phyloP scores from a whole-genome alignment of 2,797 vertebrate species.

The Liparis tanakae region DNA sequence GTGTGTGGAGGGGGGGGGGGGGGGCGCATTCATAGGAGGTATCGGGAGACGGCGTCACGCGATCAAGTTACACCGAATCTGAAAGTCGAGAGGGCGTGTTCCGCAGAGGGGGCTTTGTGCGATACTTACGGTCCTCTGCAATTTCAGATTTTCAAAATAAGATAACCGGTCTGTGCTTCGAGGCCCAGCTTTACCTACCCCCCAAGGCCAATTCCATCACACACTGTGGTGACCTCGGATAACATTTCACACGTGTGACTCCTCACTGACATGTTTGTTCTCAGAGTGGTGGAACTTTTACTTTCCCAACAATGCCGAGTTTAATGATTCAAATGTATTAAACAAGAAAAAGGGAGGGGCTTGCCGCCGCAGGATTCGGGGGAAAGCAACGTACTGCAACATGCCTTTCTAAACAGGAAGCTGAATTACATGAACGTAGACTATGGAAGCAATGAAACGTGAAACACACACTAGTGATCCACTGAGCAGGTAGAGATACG shows the following conservation, averaged over 20 bases:
- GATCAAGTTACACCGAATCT: conserved; percentile 3
- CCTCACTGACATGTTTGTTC: not conserved
- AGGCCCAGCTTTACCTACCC: not conserved
- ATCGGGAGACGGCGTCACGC: conserved; percentile 1
- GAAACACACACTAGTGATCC: conserved; percentile 8
- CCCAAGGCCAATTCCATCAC: not conserved
- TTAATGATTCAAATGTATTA: not conserved
- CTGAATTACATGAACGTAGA: not conserved
- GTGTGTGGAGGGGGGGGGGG: not conserved
- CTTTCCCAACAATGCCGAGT: not conserved
- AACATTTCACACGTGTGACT: not conserved
- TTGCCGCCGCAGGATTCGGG: not conserved
- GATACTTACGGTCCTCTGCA: not conserved
- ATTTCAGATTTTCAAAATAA: not conserved
- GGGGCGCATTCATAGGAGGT: conserved; percentile 14
- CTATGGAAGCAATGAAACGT: not conserved
- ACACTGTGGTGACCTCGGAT: not conserved
- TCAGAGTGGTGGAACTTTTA: not conserved
- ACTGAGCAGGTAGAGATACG: not conserved
- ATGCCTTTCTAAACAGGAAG: conserved; percentile 2
- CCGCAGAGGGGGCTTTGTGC: not conserved
- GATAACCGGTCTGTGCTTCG: not conserved
- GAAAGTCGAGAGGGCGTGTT: conserved; percentile 18
- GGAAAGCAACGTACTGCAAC: not conserved
- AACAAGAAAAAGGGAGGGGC: not conserved